These are phyloP conservation scores for Morpho achilles DNA, from an alignment of 2,888 invertebrate species.

Conservation along the genomic window DNA sequence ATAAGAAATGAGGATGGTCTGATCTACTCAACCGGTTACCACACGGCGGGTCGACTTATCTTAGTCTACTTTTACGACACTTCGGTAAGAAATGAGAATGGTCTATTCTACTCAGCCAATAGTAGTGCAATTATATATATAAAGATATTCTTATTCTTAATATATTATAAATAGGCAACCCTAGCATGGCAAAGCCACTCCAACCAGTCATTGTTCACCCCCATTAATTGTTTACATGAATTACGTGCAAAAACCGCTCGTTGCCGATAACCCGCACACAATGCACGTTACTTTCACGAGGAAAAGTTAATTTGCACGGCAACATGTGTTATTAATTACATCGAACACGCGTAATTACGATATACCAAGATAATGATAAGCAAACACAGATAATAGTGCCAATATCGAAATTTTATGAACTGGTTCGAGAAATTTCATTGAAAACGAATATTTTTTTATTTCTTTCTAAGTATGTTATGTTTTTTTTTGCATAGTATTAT, in stretches of 20 bases:
- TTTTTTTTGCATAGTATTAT: no score
- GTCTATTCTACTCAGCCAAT: no score
- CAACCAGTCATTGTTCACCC: constrained; percentile 13
- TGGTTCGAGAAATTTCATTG: neutral
- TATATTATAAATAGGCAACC: neutral
- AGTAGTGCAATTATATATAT: no score
- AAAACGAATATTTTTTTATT: no score
- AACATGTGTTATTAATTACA: constrained; percentile 12
- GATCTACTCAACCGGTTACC: no score
- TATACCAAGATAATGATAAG: neutral
- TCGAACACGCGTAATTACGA: neutral
- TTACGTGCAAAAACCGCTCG: constrained; percentile 15
- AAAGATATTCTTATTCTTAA: no score
- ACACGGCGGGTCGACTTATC: no score
- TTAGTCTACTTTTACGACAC: no score
- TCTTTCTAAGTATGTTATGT: no score
- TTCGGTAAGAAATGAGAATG: no score
- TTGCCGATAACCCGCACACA: constrained; percentile 16
- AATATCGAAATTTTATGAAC: neutral
- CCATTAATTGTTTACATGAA: constrained; percentile 18
- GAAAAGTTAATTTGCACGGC: constrained; percentile 17
- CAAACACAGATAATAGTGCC: neutral
- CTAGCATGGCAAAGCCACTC: neutral
- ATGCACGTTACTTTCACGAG: constrained; percentile 20
- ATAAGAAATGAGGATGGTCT: no score